A percentile compares a stretch with the other conserved stretches of the same genome.
Evolutionary conservation across 1,140 invertebrate genomes (phyloP).

Genomic region (fruit fly (Drosophila melanogaster)): DNA sequence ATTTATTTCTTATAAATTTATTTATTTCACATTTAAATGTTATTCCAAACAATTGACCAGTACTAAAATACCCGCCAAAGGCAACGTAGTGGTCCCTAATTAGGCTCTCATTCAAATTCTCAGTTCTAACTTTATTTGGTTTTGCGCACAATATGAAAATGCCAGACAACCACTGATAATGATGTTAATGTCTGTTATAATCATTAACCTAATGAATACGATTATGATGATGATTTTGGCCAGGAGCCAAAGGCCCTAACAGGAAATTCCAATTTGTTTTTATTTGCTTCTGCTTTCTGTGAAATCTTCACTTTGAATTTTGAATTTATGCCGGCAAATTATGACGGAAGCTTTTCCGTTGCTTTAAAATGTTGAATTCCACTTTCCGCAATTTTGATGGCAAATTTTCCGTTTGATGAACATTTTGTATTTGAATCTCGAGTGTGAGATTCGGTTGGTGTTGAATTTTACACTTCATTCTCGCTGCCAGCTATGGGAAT

Average conservation of each 20-base stretch:
- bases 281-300: constrained; percentile 14
- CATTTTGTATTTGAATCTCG: constrained; percentile 32
- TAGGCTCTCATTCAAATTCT: constrained; percentile 66
- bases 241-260: constrained; percentile 45
- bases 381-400: not conserved
- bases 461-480: constrained; percentile 53
- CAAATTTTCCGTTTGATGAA: constrained; percentile 7
- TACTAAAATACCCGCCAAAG: not conserved
- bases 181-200: constrained; percentile 31
- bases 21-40: not conserved
- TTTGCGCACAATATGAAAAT: constrained; percentile 56
- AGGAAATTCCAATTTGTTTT: constrained; percentile 56
- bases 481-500: constrained; percentile 11
- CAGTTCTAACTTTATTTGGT: constrained; percentile 60
- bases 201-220: constrained; percentile 24
- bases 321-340: constrained; percentile 12
- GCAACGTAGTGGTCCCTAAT: constrained; percentile 26
- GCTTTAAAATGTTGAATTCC: not conserved
- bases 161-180: constrained; percentile 47
- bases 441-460: constrained; percentile 59
- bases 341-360: constrained; percentile 1
- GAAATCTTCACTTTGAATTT: constrained; percentile 28
- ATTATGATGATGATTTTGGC: constrained; percentile 45
- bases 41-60: not conserved
- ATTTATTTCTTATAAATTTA: too few species aligned